Percentiles rank a stretch among this genome's conserved stretches.
These are phyloP conservation scores for Solenopsis fugax DNA, from an alignment of 1,140 invertebrate species.

Conservation along the genomic window DNA sequence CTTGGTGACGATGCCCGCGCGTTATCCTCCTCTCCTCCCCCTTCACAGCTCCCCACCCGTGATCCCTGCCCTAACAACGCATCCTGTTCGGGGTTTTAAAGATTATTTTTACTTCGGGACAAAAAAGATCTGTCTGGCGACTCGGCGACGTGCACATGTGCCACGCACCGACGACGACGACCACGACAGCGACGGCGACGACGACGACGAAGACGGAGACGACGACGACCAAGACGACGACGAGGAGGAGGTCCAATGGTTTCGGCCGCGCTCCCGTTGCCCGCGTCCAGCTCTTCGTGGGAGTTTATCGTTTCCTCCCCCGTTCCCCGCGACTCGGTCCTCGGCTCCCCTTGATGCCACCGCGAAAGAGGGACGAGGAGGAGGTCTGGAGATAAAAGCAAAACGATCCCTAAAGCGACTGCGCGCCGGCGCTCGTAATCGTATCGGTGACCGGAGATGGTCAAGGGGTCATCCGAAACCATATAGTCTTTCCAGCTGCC, in stretches of 20 bases:
- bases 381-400: conserved; percentile 68
- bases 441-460: conserved; percentile 74
- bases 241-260: conserved; percentile 56
- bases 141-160: conserved; percentile 83
- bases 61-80: conserved; percentile 77
- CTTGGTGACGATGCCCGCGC: conserved; percentile 83
- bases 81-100: conserved; percentile 87
- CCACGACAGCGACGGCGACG: conserved; percentile 17
- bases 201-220: conserved; percentile 43
- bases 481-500: conserved; percentile 14
- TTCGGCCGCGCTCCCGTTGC: conserved; percentile 73
- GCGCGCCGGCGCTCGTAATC: conserved; percentile 55
- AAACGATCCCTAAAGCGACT: conserved; percentile 68
- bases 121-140: conserved; percentile 87
- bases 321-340: not conserved
- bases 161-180: conserved; percentile 70
- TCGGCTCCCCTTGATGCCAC: conserved; percentile 27
- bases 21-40: conserved; percentile 60
- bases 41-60: conserved; percentile 49
- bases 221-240: conserved; percentile 54
- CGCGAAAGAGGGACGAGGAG: conserved; percentile 24
- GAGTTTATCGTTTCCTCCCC: conserved; percentile 71
- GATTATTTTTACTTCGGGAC: conserved; percentile 87
- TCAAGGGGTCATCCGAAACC: conserved; percentile 69
- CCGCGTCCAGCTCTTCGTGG: conserved; percentile 79